Percentiles rank a stretch among this genome's conserved stretches.
These are phyloP conservation scores for Manis pentadactyla DNA, from an alignment of 2,797 vertebrate species.

Conservation along the genomic window DNA sequence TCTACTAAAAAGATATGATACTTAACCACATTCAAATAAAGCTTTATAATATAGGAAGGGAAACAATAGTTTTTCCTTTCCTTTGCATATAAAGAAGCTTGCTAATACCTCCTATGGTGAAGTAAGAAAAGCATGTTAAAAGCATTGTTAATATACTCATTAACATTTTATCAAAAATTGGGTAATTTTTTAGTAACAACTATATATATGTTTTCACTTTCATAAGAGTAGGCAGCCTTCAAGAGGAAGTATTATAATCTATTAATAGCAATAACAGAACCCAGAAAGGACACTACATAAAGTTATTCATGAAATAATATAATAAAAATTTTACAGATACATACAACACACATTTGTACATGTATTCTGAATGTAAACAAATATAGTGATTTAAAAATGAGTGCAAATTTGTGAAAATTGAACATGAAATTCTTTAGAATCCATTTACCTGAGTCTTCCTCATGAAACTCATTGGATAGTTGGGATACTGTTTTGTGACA, in stretches of 20 bases:
- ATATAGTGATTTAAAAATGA: not conserved
- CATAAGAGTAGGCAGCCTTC: not conserved
- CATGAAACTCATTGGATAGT: not conserved
- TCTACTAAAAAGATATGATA: not conserved
- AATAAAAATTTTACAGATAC: not conserved
- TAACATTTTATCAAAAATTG: slow-evolving; percentile 38
- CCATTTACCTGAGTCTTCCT: slow-evolving; percentile 50
- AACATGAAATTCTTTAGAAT: not conserved
- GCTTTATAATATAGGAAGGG: not conserved
- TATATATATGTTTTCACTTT: not conserved
- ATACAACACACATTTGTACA: not conserved
- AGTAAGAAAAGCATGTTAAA: slow-evolving; percentile 2
- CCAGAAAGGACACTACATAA: not conserved
- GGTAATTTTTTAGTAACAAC: slow-evolving; percentile 33
- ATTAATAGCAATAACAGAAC: not conserved
- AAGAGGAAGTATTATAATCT: not conserved
- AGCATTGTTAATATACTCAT: not conserved
- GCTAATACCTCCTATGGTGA: not conserved
- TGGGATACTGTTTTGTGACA: not conserved
- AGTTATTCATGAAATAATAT: slow-evolving; percentile 40
- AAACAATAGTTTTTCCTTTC: not conserved
- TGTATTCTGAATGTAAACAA: not conserved
- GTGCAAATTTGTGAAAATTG: not conserved
- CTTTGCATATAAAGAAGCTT: not conserved
- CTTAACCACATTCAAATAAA: slow-evolving; percentile 27